Percentiles rank a stretch among this genome's conserved stretches.
Conservation (phyloP, 1,140 invertebrate species). For the Drosophila repletoides region DNA sequence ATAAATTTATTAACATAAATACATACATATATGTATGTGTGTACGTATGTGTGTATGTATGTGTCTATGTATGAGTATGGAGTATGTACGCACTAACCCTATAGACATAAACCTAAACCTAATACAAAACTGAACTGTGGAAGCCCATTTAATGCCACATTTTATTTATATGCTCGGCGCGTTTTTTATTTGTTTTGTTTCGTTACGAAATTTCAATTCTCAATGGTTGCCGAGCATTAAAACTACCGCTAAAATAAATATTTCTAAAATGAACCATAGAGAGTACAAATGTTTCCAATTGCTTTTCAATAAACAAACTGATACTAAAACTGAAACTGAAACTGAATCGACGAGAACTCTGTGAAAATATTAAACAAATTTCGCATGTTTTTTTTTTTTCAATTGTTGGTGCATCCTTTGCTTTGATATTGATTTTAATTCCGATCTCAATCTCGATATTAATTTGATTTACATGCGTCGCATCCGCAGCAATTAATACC, state of each 20-base stretch:
- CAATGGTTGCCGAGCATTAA: conserved; percentile 40
- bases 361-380: conserved; percentile 49
- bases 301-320: conserved; percentile 54
- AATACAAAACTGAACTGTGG: conserved; percentile 5
- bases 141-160: conserved; percentile 70
- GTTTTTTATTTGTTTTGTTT: conserved; percentile 70
- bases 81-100: conserved; percentile 1
- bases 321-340: too few species aligned
- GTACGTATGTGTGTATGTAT: not conserved
- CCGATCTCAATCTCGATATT: not conserved
- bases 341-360: conserved; percentile 3
- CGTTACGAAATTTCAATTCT: conserved; percentile 68
- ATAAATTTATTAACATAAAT: conserved; percentile 49
- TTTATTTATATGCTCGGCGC: conserved; percentile 70
- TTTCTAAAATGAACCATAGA: conserved; percentile 29
- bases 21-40: conserved; percentile 4
- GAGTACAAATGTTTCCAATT: conserved; percentile 44
- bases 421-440: conserved; percentile 11
- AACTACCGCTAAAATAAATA: conserved; percentile 43
- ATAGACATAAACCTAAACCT: conserved; percentile 9
- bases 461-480: not conserved
- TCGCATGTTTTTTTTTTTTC: conserved; percentile 21
- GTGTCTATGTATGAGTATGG: not conserved
- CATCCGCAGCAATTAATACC: not conserved
- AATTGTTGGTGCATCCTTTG: not conserved